Evolutionary conservation across 2,888 invertebrate species (phyloP), one percentile per base, ranked within the genome.

Genomic region (Stratiomys singularior): DNA sequence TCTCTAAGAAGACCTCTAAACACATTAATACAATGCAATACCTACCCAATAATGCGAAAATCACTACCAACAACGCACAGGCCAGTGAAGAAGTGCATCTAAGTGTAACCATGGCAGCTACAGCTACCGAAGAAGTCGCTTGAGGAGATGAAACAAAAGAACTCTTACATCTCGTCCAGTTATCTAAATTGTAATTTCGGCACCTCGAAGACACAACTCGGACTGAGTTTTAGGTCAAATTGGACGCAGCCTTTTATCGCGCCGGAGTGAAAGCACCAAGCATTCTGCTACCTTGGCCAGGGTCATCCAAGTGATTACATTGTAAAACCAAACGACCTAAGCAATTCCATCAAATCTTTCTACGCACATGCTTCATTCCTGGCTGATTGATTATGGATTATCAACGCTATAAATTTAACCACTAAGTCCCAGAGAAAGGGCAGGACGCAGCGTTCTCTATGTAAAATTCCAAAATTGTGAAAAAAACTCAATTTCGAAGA

Each of bases 151-250:
- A 60, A n/a, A 64, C 27, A 28, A 64, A 64, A 30, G n/a, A 28
- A 27, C 9, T 13, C 18, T 47, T 69, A 69, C 69, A 69, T 69
- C 23, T 15, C 47, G 69, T 25, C 11, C 25, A 69, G 5, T 69
- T 25, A 47, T 23, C 47, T 9, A 69, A 46, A 69, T 47, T 25
- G n/a, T 37, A 37, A 74, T 37, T 74, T 74, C 37, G 23, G 74
- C 74, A 44, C 60, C 7, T 21, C 44, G 72, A 72, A 72, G 72
- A 37, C 74, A 30, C 37, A 58, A 60, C 74, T 58, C 28, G 60
- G 5, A 74, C 74, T 74, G 74, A 74, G 58, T 74, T 74, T 74
- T 74, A 37, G 74, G 74, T 74, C 74, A 74, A 74, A 52, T 74
- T 23, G 18, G 27, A 60, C 74, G 9, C 74, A 74, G 74, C 60